Base-by-base conservation (phyloP, 2,888 invertebrate species). In the Cyaniris semiargus region DNA sequence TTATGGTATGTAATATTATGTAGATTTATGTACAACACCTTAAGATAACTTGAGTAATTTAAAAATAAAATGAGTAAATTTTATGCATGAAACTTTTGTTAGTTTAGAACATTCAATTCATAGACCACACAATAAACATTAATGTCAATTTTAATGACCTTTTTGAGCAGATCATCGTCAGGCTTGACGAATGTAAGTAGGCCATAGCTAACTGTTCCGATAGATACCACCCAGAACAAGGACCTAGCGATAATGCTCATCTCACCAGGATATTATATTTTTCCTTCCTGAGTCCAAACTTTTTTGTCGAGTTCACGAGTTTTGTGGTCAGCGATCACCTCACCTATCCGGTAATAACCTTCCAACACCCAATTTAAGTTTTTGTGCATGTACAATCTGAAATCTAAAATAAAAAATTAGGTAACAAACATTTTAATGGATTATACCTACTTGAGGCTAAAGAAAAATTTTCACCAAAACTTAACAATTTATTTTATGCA, bases 321-420 rank as follows among this genome's bases (percentile, higher is more conserved):
- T 79, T 89, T 91, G 78, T 87, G 87, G 60, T 95, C 90, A 77
- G 95, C 94, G 13, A 96, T 81, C 70, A 90, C 86, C 90, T 97
- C 97, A 77, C 96, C 96, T 44, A 96, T 83, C 82, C 90, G 89
- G 87, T 97, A 97, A 88, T 96, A 97, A 75, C 94, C 92, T 81
- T 97, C 95, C 80, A 97, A 90, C 53, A 96, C 85, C 84, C 89
- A 94, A 76, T 96, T 96, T 86, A 92, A 96, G 81, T 96, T 96
- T 78, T 96, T 93, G 88, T 94, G 92, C 88, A 96, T 95, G 85
- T 96, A 96, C 82, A 95, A 91, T 80, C 97, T 96, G 84, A 96
- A 96, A 89, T 96, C 97, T 97, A 90, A 53, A 94, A 94, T 79
- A 78, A 70, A 21, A 77, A 74, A 74, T 71, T 53, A n/a, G 34